A percentile compares a stretch with the other conserved stretches of the same genome.
phyloP scores from a whole-genome alignment of 2,888 invertebrate species.

The Troilus luridus region DNA sequence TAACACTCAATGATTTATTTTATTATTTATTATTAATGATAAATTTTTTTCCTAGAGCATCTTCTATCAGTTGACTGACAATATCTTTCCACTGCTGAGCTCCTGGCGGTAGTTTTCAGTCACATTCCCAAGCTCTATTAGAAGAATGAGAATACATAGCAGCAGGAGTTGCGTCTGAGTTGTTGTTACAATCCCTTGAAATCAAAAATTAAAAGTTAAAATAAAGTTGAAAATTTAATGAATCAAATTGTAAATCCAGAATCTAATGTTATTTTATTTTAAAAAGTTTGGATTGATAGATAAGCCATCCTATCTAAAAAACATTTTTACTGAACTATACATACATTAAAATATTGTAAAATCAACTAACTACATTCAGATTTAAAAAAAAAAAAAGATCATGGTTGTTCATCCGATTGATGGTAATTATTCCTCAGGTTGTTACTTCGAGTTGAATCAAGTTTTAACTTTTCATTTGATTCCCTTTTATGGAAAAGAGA shows the following conservation, averaged over 20 bases:
- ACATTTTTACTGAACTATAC: too few species aligned
- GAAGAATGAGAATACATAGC: slow-evolving; percentile 84
- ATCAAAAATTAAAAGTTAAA: not conserved
- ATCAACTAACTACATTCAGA: too few species aligned
- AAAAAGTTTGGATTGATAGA: too few species aligned
- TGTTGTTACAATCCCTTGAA: slow-evolving; percentile 85
- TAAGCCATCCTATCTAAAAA: too few species aligned
- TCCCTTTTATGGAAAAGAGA: too few species aligned
- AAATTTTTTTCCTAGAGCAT: slow-evolving; percentile 82
- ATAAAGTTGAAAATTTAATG: not conserved
- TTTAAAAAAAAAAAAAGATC: too few species aligned
- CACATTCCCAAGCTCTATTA: slow-evolving; percentile 86
- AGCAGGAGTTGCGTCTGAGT: slow-evolving; percentile 88
- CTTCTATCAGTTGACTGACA: slow-evolving; percentile 84
- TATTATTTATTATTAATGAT: slow-evolving; percentile 65
- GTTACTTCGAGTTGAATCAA: too few species aligned
- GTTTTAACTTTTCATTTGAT: too few species aligned
- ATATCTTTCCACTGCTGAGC: slow-evolving; percentile 83
- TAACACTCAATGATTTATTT: not conserved
- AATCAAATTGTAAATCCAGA: not conserved
- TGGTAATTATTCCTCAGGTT: too few species aligned
- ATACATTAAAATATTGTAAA: too few species aligned
- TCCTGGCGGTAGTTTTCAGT: slow-evolving; percentile 75
- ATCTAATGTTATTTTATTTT: not conserved
- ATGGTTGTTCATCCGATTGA: too few species aligned